Conservation (phyloP, 2,888 invertebrate genomes). For the Chrysotoxum bicinctum region DNA sequence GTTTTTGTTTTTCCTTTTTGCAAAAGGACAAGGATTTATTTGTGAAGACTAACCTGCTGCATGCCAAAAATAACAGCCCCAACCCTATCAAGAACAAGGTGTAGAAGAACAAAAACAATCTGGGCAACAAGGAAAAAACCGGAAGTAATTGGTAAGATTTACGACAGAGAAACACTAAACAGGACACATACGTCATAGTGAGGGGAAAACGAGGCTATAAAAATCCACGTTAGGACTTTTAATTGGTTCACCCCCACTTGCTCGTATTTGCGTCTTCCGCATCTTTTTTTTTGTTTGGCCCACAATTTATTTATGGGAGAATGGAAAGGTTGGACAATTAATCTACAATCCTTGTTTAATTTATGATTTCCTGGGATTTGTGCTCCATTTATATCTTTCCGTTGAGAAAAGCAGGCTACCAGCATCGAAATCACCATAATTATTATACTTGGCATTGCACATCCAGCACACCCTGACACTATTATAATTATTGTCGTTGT, state of each 20-base stretch:
- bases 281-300: neutral
- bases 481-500: slow-evolving; percentile 1
- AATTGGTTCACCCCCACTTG: slow-evolving; percentile 52
- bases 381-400: slow-evolving; percentile 1
- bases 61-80: slow-evolving; percentile 50
- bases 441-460: slow-evolving; percentile 1
- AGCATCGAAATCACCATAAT: slow-evolving; percentile 28
- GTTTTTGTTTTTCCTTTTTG: neutral
- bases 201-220: slow-evolving; percentile 66
- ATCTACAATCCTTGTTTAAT: slow-evolving; percentile 59
- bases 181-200: slow-evolving; percentile 57
- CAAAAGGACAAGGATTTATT: slow-evolving; percentile 55
- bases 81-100: neutral
- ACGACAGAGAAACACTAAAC: slow-evolving; percentile 65
- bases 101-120: neutral
- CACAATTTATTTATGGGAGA: neutral
- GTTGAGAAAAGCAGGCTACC: neutral
- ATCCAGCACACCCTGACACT: slow-evolving; percentile 6
- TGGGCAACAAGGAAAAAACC: slow-evolving; percentile 26
- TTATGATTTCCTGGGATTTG: slow-evolving; percentile 54
- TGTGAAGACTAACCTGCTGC: slow-evolving; percentile 60
- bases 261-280: neutral
- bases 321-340: slow-evolving; percentile 35
- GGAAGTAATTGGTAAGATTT: slow-evolving; percentile 71
- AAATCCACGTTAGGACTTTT: slow-evolving; percentile 68